Percentiles rank a stretch among this genome's conserved stretches.
These are phyloP conservation scores for Lagothrix lagotricha DNA, from an alignment of 2,797 vertebrate species.

Conservation along the genomic window DNA sequence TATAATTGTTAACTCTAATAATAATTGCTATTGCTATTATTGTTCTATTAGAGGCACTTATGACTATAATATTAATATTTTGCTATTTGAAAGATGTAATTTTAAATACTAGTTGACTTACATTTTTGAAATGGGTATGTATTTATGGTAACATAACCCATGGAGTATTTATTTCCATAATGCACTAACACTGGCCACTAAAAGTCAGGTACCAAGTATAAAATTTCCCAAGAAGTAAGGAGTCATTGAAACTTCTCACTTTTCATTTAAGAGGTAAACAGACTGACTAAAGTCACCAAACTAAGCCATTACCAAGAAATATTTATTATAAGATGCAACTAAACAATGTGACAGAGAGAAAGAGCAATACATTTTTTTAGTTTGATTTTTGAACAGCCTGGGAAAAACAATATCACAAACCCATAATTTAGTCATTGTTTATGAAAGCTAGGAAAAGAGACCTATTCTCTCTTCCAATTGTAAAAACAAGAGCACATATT, in stretches of 20 bases:
- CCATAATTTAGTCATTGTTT: background rate
- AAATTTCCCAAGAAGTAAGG: background rate
- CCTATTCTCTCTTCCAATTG: background rate
- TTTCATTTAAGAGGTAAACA: constrained; percentile 9
- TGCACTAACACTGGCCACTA: background rate
- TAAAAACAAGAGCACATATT: background rate
- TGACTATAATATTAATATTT: background rate
- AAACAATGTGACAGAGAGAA: background rate
- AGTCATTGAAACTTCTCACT: background rate
- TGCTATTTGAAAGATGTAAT: background rate
- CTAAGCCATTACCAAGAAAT: background rate
- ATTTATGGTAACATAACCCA: background rate
- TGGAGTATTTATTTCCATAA: background rate
- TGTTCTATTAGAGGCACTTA: background rate
- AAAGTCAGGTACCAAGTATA: background rate
- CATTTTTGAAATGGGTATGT: background rate
- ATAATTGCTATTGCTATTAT: background rate
- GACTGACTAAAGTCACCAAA: background rate
- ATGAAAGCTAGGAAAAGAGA: constrained; percentile 1
- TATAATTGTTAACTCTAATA: background rate
- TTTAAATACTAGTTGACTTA: background rate
- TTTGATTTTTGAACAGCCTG: background rate
- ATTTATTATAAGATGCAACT: background rate
- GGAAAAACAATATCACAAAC: background rate
- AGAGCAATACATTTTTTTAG: background rate